Base-by-base conservation (phyloP, 2,113 vertebrate genomes). In the Erythrocercus mccallii region DNA sequence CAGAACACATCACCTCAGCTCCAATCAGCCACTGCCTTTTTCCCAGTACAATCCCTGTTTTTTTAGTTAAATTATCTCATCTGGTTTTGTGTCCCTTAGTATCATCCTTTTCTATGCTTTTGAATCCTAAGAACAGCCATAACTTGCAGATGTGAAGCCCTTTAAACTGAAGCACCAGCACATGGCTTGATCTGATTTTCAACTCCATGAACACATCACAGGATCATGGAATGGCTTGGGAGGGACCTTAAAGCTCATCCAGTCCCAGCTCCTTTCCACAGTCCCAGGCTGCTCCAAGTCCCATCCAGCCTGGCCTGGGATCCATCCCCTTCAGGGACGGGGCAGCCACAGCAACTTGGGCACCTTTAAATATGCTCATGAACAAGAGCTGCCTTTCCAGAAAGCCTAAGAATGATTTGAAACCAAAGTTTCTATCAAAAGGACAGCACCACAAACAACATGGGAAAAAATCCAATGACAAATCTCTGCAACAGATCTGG, bases 401-500 rank as follows among this genome's bases (percentile, higher is more conserved):
- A 48, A 81, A 69, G 50, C 35, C 0, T 15, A 33, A 38, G 28
- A 77, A 62, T 7, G 7, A 54, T 22, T 28, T 28, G 10, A 72
- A 91, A 76, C 42, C 31, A 51, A 50, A 35, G 42, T 16, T 77
- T 53, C 58, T 64, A 57, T 28, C 22, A 33, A 57, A 91, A 51
- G 74, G 17, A 22, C 23, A 48, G 22, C 35, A 54, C 11, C 11
- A 38, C 21, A 38, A 86, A 25, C 18, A 22, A 33, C 21, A 11
- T 4, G 22, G 10, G 40, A 42, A 3, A 11, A 19, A 40, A 0
- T 6, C 24, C 22, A 33, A 3, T 1, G 3, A 8, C 1, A 77
- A 64, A 62, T 35, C n/a, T 35, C 4, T 25, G 72, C 28, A 61
- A 66, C 21, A 51, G 44, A 38, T 15, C 21, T 23, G 27, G 33